Percentiles rank a stretch among this genome's conserved stretches.
These are phyloP conservation scores for Drosophila nr. perissopoda DNA, from an alignment of 2,888 invertebrate genomes.

Conservation along the genomic window DNA sequence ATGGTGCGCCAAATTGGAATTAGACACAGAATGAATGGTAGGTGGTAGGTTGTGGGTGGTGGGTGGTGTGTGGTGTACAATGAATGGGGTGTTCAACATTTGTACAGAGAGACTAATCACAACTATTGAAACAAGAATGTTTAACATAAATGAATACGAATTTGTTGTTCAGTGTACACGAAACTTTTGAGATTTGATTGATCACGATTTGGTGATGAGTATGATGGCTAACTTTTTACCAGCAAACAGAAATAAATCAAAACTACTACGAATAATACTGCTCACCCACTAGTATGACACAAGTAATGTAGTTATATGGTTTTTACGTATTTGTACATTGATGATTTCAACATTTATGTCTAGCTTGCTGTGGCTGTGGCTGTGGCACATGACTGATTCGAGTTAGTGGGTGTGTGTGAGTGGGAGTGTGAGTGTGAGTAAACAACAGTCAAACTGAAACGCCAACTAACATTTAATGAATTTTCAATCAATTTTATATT, in stretches of 20 bases:
- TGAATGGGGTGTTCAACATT: conserved; percentile 26
- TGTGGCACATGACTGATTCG: conserved; percentile 25
- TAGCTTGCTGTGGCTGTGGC: conserved; percentile 1
- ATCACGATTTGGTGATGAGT: conserved; percentile 17
- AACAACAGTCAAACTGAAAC: conserved; percentile 76
- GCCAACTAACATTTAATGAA: conserved; percentile 75
- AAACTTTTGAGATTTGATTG: conserved; percentile 9
- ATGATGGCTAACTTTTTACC: conserved; percentile 52
- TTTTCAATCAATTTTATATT: conserved; percentile 59
- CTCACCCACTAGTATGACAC: conserved; percentile 21
- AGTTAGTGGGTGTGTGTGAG: conserved; percentile 12
- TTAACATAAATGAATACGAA: neutral
- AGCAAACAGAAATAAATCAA: conserved; percentile 55
- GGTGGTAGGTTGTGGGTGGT: neutral
- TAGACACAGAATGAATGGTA: conserved; percentile 13
- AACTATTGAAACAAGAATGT: conserved; percentile 8
- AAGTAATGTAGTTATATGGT: conserved; percentile 2
- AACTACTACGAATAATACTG: conserved; percentile 51
- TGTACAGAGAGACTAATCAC: conserved; percentile 15
- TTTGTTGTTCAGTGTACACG: conserved; percentile 10
- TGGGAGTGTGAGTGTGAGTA: conserved; percentile 24
- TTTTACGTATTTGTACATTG: conserved; percentile 23
- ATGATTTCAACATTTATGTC: conserved; percentile 37
- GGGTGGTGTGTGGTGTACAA: conserved; percentile 14
- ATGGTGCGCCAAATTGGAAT: conserved; percentile 68